Evolutionary conservation across 2,113 vertebrate species (phyloP).

Genomic region (Eudyptes chrysolophus): DNA sequence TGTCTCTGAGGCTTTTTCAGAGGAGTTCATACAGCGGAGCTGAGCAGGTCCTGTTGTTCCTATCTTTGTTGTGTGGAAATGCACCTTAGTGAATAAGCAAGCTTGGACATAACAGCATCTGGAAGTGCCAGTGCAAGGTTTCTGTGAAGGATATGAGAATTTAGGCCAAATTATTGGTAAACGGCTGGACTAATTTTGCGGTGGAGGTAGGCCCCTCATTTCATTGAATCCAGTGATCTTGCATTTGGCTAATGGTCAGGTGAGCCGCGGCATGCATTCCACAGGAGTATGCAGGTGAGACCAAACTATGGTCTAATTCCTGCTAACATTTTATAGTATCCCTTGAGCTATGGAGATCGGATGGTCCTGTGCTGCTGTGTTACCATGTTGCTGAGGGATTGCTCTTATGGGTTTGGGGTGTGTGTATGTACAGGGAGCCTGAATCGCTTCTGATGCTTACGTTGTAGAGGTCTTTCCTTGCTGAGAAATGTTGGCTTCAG

Average conservation of each 20-base stretch:
- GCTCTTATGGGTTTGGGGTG: background rate
- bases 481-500: background rate
- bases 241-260: background rate
- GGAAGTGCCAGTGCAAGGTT: background rate
- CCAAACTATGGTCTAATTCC: background rate
- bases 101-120: background rate
- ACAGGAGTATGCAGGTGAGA: background rate
- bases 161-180: background rate
- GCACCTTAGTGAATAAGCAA: background rate
- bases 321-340: background rate
- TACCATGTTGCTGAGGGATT: fast-evolving
- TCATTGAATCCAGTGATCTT: background rate
- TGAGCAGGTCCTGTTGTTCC: background rate
- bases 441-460: background rate
- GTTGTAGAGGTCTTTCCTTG: background rate
- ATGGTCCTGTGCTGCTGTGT: background rate
- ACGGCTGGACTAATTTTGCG: background rate
- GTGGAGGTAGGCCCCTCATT: background rate
- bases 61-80: background rate
- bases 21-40: background rate
- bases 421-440: background rate
- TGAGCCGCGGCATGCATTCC: background rate
- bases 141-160: background rate
- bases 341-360: fast-evolving
- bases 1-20: background rate